Conservation (phyloP, 2,113 vertebrate species). For the Prionailurus viverrinus region DNA sequence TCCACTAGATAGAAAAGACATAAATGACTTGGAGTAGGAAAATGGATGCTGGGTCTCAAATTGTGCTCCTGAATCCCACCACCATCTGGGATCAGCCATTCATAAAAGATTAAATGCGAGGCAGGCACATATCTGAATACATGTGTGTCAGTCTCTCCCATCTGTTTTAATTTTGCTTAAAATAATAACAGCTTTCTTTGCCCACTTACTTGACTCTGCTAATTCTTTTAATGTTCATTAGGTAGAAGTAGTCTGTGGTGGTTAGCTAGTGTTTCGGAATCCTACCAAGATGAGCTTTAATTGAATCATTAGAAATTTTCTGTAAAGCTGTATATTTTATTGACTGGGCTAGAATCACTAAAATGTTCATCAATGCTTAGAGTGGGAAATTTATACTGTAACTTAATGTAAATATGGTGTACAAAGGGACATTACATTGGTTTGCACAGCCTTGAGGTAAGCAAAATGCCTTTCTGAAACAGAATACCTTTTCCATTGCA, state of each 20-base stretch:
- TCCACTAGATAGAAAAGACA: not conserved
- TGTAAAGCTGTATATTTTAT: slow-evolving; percentile 37
- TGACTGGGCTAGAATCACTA: slow-evolving; percentile 40
- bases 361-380: slow-evolving; percentile 58
- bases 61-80: slow-evolving; percentile 22
- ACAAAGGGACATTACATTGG: not conserved
- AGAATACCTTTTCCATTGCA: not conserved
- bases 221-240: slow-evolving; percentile 64
- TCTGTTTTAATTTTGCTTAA: slow-evolving; percentile 80
- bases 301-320: slow-evolving; percentile 5
- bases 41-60: slow-evolving; percentile 17
- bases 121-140: slow-evolving; percentile 37
- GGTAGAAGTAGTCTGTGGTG: not conserved
- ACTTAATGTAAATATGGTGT: slow-evolving; percentile 68
- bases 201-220: slow-evolving; percentile 64
- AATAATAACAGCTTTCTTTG: slow-evolving; percentile 74
- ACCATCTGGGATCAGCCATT: slow-evolving; percentile 79
- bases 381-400: slow-evolving; percentile 60
- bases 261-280: slow-evolving; percentile 61
- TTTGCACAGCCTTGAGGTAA: slow-evolving; percentile 61
- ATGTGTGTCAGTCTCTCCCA: slow-evolving; percentile 71
- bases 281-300: slow-evolving; percentile 59
- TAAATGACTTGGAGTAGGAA: slow-evolving; percentile 56
- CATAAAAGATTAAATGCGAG: slow-evolving; percentile 72
- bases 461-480: slow-evolving; percentile 45